A percentile compares a stretch with the other conserved stretches of the same genome.
phyloP scores from a whole-genome alignment of 2,797 vertebrate species.

The Emydoidea blandingii region DNA sequence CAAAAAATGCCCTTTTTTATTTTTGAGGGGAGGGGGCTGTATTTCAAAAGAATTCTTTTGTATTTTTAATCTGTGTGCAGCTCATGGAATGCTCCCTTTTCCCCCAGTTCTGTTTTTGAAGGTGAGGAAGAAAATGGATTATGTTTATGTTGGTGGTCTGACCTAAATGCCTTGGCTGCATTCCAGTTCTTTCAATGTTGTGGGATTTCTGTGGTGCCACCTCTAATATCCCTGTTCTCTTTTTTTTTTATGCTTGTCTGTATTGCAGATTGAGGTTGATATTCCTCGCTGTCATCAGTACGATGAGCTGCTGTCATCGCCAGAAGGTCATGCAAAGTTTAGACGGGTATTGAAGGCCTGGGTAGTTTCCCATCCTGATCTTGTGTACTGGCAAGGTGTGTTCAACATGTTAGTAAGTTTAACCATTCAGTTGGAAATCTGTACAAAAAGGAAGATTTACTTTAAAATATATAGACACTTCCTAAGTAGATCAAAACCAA shows the following conservation, averaged over 20 bases:
- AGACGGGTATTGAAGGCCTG: slow-evolving; percentile 97
- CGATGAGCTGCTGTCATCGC: slow-evolving; percentile 96
- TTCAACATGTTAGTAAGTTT: neutral
- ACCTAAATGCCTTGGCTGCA: neutral
- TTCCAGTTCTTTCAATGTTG: neutral
- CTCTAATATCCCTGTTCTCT: neutral
- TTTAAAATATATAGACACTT: neutral
- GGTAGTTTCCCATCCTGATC: slow-evolving; percentile 97
- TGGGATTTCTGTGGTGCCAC: neutral
- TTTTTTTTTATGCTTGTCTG: slow-evolving; percentile 19
- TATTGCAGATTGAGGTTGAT: slow-evolving; percentile 96
- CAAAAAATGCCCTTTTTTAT: neutral
- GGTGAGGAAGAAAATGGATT: neutral
- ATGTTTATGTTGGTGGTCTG: neutral
- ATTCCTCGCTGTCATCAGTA: slow-evolving; percentile 99
- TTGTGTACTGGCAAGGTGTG: slow-evolving; percentile 98
- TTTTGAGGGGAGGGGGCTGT: neutral
- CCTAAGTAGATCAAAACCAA: neutral
- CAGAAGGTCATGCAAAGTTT: slow-evolving; percentile 97
- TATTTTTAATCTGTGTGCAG: neutral
- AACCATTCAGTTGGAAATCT: neutral
- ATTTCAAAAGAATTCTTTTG: neutral
- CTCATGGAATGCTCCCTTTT: neutral
- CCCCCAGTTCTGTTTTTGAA: neutral
- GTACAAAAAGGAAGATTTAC: neutral